Base-by-base conservation (phyloP, 2,797 vertebrate species). In the Lepus oiostolus region DNA sequence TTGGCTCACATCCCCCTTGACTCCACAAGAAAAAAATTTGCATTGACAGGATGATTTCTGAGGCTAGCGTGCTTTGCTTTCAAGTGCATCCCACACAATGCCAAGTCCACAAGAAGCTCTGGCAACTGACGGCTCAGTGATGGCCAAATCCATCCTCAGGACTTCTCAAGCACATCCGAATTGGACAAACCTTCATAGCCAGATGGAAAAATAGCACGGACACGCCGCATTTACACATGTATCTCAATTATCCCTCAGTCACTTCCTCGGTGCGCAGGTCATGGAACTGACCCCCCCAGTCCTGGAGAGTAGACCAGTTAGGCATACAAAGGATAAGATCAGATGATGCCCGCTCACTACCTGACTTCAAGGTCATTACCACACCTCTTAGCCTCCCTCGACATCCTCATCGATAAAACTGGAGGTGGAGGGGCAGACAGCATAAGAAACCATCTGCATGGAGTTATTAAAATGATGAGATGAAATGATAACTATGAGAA, bases 1-100 rank as follows among this genome's bases (percentile, higher is more conserved):
- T 87, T 83, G 60, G 28, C 60, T 96, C 90, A 26, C 28, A 30
- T 28, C 75, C 16, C 72, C 70, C 28, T 63, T 93, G 84, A 74
- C 63, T 81, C 67, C 42, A 38, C 26, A 19, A 79, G 67, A 13
- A 95, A 89, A 77, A 32, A 62, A 88, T 68, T 50, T 30, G 22
- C 60, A 47, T 9, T 7, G 32, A 74, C 24, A 72, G 62, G 67
- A 80, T 60, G 50, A 65, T 91, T 82, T 82, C 80, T 35, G 26
- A 92, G 32, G 42, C 50, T 82, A 42, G 42, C 38, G 70, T 50
- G 76, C 80, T 75, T 28, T 88, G 22, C 58, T 93, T 83, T 68
- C 76, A 62, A 76, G 68, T 63, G n/a, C 9, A 63, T 13, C 26
- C 60, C 93, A 52, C 50, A 32, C 5, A 72, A 82, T 1, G n/a